These are phyloP conservation scores for Trachurus trachurus DNA, from an alignment of 2,797 vertebrate genomes.

Conservation along the genomic window DNA sequence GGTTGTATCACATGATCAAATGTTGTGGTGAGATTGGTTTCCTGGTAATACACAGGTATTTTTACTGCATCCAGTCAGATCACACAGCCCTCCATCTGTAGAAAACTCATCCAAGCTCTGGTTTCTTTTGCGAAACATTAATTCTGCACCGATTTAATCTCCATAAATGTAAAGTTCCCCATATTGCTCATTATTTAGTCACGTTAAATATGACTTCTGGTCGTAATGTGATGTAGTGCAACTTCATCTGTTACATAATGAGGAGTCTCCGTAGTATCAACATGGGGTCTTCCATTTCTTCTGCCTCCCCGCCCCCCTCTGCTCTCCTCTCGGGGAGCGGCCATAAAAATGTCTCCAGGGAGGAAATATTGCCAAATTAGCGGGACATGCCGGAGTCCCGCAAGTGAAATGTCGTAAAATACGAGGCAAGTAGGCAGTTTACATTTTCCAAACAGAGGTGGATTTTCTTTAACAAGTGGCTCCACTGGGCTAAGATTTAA, in stretches of 20 bases:
- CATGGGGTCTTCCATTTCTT: conserved; percentile 71
- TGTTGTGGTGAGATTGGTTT: conserved; percentile 4
- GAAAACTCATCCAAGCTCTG: not conserved
- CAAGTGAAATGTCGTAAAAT: conserved; percentile 77
- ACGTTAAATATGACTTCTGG: conserved; percentile 54
- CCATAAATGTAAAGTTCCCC: conserved; percentile 6
- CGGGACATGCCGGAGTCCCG: conserved; percentile 72
- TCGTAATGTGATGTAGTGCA: conserved; percentile 65
- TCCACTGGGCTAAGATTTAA: conserved; percentile 46
- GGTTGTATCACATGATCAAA: not conserved
- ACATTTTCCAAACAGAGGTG: conserved; percentile 53
- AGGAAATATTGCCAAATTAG: conserved; percentile 86
- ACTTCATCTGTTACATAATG: conserved; percentile 79
- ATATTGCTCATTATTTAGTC: conserved; percentile 31
- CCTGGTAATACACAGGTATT: not conserved
- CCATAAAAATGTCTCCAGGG: conserved; percentile 84
- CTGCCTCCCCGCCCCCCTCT: conserved; percentile 36
- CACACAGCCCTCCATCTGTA: not conserved
- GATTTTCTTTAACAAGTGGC: conserved; percentile 55
- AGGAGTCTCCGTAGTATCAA: conserved; percentile 75
- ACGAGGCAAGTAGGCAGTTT: conserved; percentile 62
- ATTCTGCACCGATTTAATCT: conserved; percentile 25
- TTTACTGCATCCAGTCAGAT: conserved; percentile 11
- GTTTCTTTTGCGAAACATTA: conserved; percentile 30
- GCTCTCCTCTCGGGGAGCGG: conserved; percentile 62